Evolutionary conservation across 2,113 vertebrate species (phyloP).

Genomic region (Bubo scandiacus): DNA sequence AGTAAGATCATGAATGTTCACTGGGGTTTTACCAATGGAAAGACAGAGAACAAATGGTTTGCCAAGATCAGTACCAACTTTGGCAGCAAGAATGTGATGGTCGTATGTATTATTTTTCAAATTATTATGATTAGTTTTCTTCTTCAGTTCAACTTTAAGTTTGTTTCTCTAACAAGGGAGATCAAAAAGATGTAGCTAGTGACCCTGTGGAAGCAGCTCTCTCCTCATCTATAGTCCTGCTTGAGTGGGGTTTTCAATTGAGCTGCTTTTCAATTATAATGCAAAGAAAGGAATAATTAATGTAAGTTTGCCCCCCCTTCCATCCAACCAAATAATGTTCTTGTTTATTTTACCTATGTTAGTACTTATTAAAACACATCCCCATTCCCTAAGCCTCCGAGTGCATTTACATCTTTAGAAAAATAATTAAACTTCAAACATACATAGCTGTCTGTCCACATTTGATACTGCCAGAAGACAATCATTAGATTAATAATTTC

Average conservation of each 20-base stretch:
- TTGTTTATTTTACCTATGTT: background rate
- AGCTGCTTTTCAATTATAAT: background rate
- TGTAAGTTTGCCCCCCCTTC: background rate
- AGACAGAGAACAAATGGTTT: background rate
- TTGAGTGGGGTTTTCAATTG: background rate
- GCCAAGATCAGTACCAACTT: background rate
- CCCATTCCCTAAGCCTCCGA: background rate
- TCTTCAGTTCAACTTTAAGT: background rate
- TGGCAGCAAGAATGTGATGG: background rate
- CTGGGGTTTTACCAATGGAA: background rate
- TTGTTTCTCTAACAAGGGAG: background rate
- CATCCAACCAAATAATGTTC: background rate
- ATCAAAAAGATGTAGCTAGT: background rate
- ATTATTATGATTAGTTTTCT: background rate
- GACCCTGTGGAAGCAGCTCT: background rate
- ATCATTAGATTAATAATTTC: slow-evolving; percentile 3
- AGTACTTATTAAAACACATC: background rate
- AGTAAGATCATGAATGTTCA: background rate
- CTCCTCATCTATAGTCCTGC: background rate
- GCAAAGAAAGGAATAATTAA: background rate
- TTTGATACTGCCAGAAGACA: background rate
- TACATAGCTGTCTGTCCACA: background rate
- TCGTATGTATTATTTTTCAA: background rate
- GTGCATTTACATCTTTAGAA: slow-evolving; percentile 12
- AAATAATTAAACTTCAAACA: slow-evolving; percentile 53